Conservation (phyloP, 2,888 invertebrate genomes). For the Tillus elongatus region DNA sequence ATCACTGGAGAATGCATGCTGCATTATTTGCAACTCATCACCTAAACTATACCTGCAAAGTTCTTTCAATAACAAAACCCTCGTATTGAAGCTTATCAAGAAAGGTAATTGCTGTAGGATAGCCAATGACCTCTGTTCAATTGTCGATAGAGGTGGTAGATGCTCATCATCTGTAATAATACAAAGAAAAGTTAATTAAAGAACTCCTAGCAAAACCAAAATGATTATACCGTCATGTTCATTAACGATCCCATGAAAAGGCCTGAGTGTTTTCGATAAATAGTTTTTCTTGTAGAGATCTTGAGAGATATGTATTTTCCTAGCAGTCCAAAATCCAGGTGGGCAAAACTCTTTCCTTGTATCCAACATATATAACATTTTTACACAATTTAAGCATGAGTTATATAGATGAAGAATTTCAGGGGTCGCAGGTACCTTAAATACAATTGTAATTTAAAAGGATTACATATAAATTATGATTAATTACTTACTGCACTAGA, state of each 20-base stretch:
- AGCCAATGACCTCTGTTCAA: constrained; percentile 78
- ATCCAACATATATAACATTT: constrained; percentile 72
- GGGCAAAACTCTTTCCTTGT: constrained; percentile 66
- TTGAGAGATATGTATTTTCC: constrained; percentile 38
- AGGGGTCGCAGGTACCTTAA: constrained; percentile 30
- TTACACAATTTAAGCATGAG: constrained; percentile 35
- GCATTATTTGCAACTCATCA: constrained; percentile 34
- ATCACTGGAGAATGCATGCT: constrained; percentile 36
- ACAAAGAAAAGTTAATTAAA: constrained; percentile 6
- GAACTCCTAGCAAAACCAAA: neutral
- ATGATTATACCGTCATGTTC: constrained; percentile 28
- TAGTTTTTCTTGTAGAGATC: constrained; percentile 38
- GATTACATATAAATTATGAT: constrained; percentile 1
- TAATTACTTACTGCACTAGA: constrained; percentile 31
- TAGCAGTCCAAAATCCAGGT: constrained; percentile 38
- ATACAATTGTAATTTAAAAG: constrained; percentile 7
- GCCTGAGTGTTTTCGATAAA: constrained; percentile 34
- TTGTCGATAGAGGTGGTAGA: constrained; percentile 76
- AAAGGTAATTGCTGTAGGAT: constrained; percentile 90
- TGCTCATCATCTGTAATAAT: constrained; percentile 52
- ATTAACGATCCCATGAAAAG: constrained; percentile 34
- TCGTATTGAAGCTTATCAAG: constrained; percentile 81
- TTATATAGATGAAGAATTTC: constrained; percentile 38
- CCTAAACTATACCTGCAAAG: constrained; percentile 44
- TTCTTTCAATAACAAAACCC: constrained; percentile 77